These are phyloP conservation scores for Mnemiopsis leidyi DNA, from an alignment of 37 sponge, comb jelly and placozoan species.

Conservation along the genomic window DNA sequence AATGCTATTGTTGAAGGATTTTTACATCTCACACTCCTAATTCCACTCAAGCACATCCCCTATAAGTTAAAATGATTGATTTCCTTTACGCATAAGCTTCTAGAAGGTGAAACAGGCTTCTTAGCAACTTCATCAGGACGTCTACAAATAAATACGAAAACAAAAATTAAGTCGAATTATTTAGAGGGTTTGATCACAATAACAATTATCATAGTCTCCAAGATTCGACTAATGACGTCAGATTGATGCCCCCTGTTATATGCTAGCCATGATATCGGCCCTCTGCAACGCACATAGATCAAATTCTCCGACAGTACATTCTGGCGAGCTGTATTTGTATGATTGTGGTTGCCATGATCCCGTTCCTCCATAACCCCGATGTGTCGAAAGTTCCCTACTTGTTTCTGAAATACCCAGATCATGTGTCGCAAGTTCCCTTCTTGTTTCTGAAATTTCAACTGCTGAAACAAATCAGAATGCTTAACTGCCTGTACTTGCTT, in stretches of 20 bases:
- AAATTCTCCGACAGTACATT: not conserved
- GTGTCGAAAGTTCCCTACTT: too few species aligned
- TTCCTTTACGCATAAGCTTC: not conserved
- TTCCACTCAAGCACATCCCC: too few species aligned
- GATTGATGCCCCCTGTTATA: not conserved
- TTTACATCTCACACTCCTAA: too few species aligned
- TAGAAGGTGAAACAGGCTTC: not conserved
- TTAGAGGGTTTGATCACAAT: not conserved
- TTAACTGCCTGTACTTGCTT: too few species aligned
- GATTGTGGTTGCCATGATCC: not conserved
- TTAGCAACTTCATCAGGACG: not conserved
- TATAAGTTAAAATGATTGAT: too few species aligned
- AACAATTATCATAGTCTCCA: not conserved
- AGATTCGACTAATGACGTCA: not conserved
- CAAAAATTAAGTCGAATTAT: not conserved
- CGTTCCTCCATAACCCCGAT: not conserved
- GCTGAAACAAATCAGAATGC: too few species aligned
- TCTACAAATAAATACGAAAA: not conserved
- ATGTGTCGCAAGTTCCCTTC: too few species aligned
- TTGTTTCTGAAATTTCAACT: too few species aligned
- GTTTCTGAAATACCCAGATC: too few species aligned
- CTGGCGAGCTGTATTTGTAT: not conserved
- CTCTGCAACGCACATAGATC: not conserved
- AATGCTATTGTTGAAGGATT: too few species aligned
- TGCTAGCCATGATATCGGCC: not conserved